Evolutionary conservation across 2,888 invertebrate species (phyloP), one percentile per base, ranked within the genome.

Genomic region (Pegoplata infirma): DNA sequence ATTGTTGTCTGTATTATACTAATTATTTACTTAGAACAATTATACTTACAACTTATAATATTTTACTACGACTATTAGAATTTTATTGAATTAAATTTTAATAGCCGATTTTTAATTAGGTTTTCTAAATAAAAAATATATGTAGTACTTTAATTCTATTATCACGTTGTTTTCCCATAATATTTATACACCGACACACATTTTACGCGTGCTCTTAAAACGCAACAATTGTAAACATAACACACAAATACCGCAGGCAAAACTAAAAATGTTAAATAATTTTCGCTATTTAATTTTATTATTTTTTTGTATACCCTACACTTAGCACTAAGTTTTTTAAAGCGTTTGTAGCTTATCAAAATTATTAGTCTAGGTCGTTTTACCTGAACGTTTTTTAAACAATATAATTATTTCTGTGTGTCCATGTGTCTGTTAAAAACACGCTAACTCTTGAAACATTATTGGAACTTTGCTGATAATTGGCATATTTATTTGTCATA

Each of bases 81-180:
- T 40, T 40, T 36, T 36, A 12, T n/a, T 40, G 12, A 12, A n/a
- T 40, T 40, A 10, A 32, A 5, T 40, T 40, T 40, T n/a, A n/a
- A n/a, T n/a, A n/a, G 36, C n/a, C n/a, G n/a, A n/a, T 40, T n/a
- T n/a, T 40, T 12, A 40, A n/a, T 40, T 4, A 40, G 32, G 10
- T 5, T 32, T 32, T 32, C 12, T 3, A 32, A 32, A 32, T 32
- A 32, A 28, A 4, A 10, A 32, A n/a, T n/a, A n/a, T n/a, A n/a
- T n/a, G n/a, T n/a, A n/a, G n/a, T 32, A 40, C n/a, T 40, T 40
- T n/a, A 36, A n/a, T n/a, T 40, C 2, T 1, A 36, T 56, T 32
- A 56, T 56, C 56, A 56, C 56, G 36, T 56, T 56, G 36, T 56
- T 36, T 36, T n/a, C 1, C n/a, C 6, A 36, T 19, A 36, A 36